These are phyloP conservation scores for Gulo gulo DNA, from an alignment of 2,113 vertebrate genomes.

Conservation along the genomic window DNA sequence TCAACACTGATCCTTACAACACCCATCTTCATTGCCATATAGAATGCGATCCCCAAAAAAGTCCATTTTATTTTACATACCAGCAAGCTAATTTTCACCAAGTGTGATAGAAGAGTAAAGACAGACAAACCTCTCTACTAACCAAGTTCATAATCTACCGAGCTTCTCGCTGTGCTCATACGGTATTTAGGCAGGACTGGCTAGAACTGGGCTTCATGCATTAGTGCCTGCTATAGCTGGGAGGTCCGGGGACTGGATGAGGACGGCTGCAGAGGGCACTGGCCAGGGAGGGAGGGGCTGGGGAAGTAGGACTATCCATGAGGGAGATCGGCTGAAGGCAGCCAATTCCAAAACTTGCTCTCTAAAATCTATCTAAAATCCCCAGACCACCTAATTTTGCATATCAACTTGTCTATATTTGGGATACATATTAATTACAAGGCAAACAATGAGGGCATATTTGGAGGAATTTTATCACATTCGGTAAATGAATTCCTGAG, in stretches of 20 bases:
- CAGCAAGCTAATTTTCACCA: not conserved
- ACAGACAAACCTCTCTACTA: not conserved
- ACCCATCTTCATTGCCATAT: not conserved
- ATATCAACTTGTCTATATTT: not conserved
- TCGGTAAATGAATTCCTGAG: not conserved
- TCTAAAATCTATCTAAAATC: not conserved
- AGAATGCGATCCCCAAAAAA: not conserved
- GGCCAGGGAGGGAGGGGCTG: rapidly evolving
- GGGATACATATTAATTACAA: not conserved
- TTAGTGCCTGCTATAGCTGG: rapidly evolving
- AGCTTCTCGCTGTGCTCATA: not conserved
- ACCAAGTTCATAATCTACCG: not conserved
- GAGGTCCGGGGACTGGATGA: too few species aligned
- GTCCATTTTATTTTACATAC: not conserved
- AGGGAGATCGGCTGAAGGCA: not conserved
- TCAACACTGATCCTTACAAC: not conserved
- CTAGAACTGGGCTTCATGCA: rapidly evolving
- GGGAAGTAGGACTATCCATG: rapidly evolving
- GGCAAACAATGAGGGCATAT: not conserved
- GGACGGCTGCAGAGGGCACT: not conserved
- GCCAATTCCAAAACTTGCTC: not conserved
- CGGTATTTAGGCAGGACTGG: not conserved
- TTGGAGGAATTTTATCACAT: not conserved
- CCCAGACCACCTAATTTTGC: not conserved
- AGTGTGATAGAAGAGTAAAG: not conserved